Conservation (phyloP, 1,140 invertebrate genomes). For the Brachionus rubens region DNA sequence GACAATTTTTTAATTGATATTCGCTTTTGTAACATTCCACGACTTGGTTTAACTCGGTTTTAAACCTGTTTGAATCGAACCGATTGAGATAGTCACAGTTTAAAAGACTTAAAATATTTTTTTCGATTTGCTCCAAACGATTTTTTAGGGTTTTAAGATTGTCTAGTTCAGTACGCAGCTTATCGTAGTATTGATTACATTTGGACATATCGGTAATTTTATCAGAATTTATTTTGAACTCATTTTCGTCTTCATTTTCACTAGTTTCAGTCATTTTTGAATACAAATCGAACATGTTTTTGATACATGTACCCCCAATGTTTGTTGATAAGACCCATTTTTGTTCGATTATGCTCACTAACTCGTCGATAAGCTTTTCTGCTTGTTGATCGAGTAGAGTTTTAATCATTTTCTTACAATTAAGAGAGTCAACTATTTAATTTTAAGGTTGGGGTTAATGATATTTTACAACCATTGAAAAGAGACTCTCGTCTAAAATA, state of each 20-base stretch:
- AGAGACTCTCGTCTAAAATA: background rate
- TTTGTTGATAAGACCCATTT: constrained; percentile 22
- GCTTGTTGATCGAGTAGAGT: constrained; percentile 14
- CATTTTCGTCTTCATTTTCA: background rate
- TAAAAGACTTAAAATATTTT: background rate
- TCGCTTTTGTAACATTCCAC: background rate
- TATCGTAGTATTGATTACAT: background rate
- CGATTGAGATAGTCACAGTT: background rate
- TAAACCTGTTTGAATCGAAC: background rate
- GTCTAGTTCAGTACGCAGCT: background rate
- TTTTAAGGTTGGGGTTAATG: background rate
- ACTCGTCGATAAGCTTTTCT: background rate
- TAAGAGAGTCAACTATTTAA: background rate
- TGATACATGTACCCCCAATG: background rate
- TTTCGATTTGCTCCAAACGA: background rate
- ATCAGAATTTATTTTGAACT: background rate
- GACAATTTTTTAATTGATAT: constrained; percentile 9
- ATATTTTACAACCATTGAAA: constrained; percentile 11
- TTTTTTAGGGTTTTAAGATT: background rate
- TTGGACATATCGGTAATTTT: background rate
- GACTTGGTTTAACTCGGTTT: background rate
- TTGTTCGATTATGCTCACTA: background rate
- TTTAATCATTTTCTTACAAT: background rate
- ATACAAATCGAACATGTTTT: background rate
- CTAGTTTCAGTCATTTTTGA: background rate